phyloP scores from a whole-genome alignment of 2,797 vertebrate species.

The Fringilla coelebs region DNA sequence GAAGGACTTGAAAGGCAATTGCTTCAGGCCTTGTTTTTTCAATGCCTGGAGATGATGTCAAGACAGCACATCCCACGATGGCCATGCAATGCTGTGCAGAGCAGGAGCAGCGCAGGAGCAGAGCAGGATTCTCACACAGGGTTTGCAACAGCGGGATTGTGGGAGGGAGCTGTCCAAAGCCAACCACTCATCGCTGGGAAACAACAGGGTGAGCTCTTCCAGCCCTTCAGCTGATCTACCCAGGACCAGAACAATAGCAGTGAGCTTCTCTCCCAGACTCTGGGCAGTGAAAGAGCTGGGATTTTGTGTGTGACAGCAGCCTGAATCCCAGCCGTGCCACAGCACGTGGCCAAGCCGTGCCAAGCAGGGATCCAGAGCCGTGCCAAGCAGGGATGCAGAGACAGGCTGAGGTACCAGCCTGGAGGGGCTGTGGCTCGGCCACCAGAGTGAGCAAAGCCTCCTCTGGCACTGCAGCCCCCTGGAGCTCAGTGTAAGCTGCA shows the following conservation, averaged over 20 bases:
- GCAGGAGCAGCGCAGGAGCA: neutral
- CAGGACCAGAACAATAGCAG: neutral
- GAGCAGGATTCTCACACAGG: neutral
- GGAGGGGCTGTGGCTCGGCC: neutral
- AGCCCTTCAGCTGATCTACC: neutral
- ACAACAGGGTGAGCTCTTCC: neutral
- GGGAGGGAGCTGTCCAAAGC: rapidly evolving
- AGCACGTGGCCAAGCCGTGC: rapidly evolving
- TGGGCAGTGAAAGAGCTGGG: too few relatives aligned
- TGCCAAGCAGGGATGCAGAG: neutral
- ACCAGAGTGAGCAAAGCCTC: rapidly evolving
- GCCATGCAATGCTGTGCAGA: neutral
- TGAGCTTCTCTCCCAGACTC: rapidly evolving
- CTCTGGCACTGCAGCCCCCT: too few relatives aligned
- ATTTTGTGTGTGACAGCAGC: neutral
- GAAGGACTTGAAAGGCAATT: neutral
- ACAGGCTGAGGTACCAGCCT: rapidly evolving
- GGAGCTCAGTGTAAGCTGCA: neutral
- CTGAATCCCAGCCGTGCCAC: rapidly evolving
- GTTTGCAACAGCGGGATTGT: neutral
- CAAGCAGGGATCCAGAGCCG: neutral
- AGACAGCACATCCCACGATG: neutral
- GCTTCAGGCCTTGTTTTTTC: neutral
- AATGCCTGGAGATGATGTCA: neutral
- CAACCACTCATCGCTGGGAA: rapidly evolving